These are phyloP conservation scores for Xiphophorus maculatus DNA, from an alignment of 2,113 vertebrate genomes.

Conservation along the genomic window DNA sequence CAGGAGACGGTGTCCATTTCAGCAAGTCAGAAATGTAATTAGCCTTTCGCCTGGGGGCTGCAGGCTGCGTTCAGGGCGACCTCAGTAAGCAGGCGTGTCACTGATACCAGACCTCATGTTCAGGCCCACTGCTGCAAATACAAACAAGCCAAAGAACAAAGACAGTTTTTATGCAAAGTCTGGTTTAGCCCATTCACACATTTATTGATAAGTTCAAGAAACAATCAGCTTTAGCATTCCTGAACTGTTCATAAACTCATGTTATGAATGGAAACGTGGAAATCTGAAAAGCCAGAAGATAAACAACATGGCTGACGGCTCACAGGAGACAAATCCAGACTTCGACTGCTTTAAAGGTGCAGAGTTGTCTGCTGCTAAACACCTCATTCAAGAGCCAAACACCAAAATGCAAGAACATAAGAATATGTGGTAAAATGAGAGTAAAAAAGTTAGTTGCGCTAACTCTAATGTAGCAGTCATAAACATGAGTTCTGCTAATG, in stretches of 20 bases:
- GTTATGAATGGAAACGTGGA: neutral
- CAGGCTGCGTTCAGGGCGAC: constrained; percentile 49
- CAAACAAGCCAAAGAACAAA: constrained; percentile 32
- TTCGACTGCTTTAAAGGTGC: neutral
- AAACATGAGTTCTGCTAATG: no score
- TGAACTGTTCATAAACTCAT: neutral
- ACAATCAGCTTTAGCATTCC: neutral
- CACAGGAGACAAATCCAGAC: neutral
- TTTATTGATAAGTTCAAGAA: neutral
- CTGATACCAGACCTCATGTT: constrained; percentile 50
- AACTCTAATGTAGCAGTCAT: no score
- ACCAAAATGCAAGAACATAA: no score
- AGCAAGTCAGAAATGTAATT: constrained; percentile 77
- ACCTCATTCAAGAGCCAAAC: neutral
- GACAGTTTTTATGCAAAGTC: constrained; percentile 23
- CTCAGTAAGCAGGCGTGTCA: constrained; percentile 41
- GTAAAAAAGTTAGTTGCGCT: no score
- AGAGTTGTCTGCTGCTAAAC: neutral
- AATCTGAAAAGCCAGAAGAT: neutral
- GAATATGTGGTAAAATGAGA: no score
- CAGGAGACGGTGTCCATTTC: constrained; percentile 73
- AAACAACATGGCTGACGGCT: neutral
- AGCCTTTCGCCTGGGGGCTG: constrained; percentile 66
- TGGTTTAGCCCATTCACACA: constrained; percentile 12
- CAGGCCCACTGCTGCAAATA: constrained; percentile 45